Evolutionary conservation across 2,797 vertebrate genomes (phyloP), one percentile per base, ranked within the genome.

Genomic region (Eospalax fontanierii): DNA sequence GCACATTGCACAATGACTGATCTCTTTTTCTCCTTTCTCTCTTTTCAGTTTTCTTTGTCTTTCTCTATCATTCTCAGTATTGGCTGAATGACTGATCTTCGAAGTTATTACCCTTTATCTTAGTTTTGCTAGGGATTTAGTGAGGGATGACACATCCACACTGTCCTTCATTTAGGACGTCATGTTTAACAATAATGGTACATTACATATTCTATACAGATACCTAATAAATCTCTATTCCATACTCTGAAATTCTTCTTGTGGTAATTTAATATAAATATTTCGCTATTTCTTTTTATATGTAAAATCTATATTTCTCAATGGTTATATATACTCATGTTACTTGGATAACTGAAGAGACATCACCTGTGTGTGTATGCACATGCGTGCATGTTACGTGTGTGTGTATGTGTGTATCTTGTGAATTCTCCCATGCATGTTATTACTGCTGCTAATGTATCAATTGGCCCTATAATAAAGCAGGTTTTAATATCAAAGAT

Each of bases 201-300:
- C 43, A 65, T 90, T 26, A 87, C 16, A 38, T 65, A 59, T 89
- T 61, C 70, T 91, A 30, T 57, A 75, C 8, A 73, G 43, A 59
- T 84, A 92, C 24, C 68, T 90, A 73, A 73, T 71, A 84, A 65
- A 76, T 81, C 26, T 87, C 26, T 81, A 28, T 81, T 90, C 6
- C 65, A 50, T 74, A 61, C 19, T 30, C 33, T 35, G 16, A 50
- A 68, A 57, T 90, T 71, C 24, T 90, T 94, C 24, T 57, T 43
- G 38, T 70, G 40, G 16, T 8, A 81, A 66, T 8, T 61, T 14
- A 78, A 88, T 35, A 68, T 59, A 74, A 61, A 11, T 79, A 54
- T 63, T n/a, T 76, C 14, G 19, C 63, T 54, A 10, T 88, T 59
- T 88, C 24, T 81, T 87, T 50, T 30, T 38, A 54, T 68, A 35